These are phyloP conservation scores for Sphaerodactylus townsendi DNA, from an alignment of 2,113 vertebrate genomes.

Conservation along the genomic window DNA sequence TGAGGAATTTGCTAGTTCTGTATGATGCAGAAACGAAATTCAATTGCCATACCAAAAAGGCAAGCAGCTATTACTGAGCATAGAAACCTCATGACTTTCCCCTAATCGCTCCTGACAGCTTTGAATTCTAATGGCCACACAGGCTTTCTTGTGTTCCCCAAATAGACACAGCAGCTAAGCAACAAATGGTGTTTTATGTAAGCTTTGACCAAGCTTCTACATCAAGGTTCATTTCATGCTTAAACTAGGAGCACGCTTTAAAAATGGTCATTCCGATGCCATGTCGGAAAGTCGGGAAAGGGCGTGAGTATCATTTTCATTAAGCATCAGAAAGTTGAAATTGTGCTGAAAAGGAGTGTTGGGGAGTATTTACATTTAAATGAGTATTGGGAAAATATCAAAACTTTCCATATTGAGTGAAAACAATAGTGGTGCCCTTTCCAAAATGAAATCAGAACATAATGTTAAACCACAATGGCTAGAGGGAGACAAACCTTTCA, in stretches of 20 bases:
- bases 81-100: conserved; percentile 7
- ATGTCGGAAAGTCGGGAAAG: no score
- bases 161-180: conserved; percentile 16
- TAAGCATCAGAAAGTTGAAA: no score
- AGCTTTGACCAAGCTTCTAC: not conserved
- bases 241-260: not conserved
- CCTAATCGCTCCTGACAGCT: conserved; percentile 35
- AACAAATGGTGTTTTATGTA: not conserved
- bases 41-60: conserved; percentile 34
- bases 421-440: no score
- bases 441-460: no score
- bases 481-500: not conserved
- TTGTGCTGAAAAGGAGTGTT: no score
- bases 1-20: conserved; percentile 31
- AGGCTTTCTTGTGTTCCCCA: conserved; percentile 37
- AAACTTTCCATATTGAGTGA: no score
- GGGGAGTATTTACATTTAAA: no score
- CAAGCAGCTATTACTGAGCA: conserved; percentile 19
- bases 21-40: conserved; percentile 42
- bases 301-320: no score
- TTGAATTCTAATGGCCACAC: conserved; percentile 25
- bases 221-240: not conserved
- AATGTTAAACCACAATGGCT: no score
- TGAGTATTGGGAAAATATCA: no score
- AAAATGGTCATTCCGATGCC: not conserved